A percentile compares a stretch with the other conserved stretches of the same genome.
Conservation (phyloP, 1,140 invertebrate genomes). For the Micrasema longulum region DNA sequence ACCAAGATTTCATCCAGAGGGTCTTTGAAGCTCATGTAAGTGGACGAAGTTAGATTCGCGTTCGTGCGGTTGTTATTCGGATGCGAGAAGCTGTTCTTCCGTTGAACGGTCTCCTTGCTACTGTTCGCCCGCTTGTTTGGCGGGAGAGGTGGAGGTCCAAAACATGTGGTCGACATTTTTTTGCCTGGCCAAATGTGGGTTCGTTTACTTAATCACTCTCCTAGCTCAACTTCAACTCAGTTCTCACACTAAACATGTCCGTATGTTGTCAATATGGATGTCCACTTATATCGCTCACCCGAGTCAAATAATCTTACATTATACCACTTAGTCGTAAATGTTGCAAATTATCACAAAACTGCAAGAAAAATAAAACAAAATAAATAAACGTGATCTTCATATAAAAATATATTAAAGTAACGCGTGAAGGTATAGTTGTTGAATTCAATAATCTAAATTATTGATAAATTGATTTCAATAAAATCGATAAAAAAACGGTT, state of each 20-base stretch:
- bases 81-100: slow-evolving; percentile 47
- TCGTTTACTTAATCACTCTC: slow-evolving; percentile 12
- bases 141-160: slow-evolving; percentile 57
- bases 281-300: slow-evolving; percentile 14
- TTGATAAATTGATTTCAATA: background rate
- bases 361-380: background rate
- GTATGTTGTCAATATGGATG: slow-evolving; percentile 20
- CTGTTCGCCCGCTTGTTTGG: slow-evolving; percentile 51
- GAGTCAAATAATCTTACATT: no score
- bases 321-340: no score
- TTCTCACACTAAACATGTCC: slow-evolving; percentile 34
- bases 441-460: background rate
- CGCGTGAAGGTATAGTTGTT: no score
- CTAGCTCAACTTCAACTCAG: background rate
- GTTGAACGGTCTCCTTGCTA: slow-evolving; percentile 41
- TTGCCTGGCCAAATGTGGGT: slow-evolving; percentile 23
- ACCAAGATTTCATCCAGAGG: slow-evolving; percentile 65
- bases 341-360: no score
- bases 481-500: background rate
- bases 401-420: no score
- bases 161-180: slow-evolving; percentile 55
- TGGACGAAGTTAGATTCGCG: slow-evolving; percentile 59
- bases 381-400: background rate
- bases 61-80: slow-evolving; percentile 20
- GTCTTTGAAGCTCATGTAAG: slow-evolving; percentile 68